These are phyloP conservation scores for Bubalus kerabau DNA, from an alignment of 2,113 vertebrate species.

Conservation along the genomic window DNA sequence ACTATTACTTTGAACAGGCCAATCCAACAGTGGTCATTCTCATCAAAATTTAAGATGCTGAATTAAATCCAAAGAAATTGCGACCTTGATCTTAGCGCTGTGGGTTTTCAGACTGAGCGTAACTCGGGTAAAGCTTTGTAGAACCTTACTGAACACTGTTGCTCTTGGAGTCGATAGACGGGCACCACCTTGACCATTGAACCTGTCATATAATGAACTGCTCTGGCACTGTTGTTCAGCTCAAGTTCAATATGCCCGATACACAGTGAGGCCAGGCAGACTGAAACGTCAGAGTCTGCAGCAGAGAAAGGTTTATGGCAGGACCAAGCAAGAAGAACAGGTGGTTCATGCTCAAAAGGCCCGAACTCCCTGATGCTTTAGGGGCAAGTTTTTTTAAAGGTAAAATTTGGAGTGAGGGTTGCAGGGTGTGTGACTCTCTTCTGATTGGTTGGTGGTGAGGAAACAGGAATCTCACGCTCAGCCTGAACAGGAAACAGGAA, in stretches of 20 bases:
- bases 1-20: slow-evolving; percentile 11
- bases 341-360: not conserved
- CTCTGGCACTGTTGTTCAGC: not conserved
- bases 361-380: not conserved
- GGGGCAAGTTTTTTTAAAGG: not conserved
- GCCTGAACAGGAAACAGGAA: not conserved
- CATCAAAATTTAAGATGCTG: not conserved
- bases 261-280: not conserved
- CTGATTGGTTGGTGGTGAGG: not conserved
- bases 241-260: not conserved
- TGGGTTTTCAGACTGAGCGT: not conserved
- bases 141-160: not conserved
- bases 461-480: not conserved
- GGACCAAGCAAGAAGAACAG: not conserved
- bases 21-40: not conserved
- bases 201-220: not conserved
- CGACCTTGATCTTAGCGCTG: not conserved
- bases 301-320: not conserved
- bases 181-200: not conserved
- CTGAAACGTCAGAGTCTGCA: not conserved
- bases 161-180: not conserved
- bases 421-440: not conserved
- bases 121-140: not conserved
- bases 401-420: not conserved
- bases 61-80: not conserved